Percentiles rank a stretch among this genome's conserved stretches.
Evolutionary conservation across 2,888 invertebrate genomes (phyloP).

Genomic region (Apotomis betuletana): DNA sequence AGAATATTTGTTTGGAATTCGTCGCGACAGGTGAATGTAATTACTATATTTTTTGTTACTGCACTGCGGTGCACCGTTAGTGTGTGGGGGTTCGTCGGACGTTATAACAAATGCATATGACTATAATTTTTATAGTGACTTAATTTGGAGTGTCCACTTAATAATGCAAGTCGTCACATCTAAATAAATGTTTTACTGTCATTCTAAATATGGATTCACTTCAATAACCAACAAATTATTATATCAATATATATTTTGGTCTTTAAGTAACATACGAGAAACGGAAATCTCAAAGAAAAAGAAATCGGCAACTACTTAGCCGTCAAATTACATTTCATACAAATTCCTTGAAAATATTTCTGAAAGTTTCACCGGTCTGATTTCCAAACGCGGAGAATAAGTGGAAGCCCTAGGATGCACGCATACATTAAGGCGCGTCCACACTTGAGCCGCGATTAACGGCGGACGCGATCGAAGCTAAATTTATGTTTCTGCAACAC

Average conservation of each 20-base stretch:
- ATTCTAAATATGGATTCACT: too few relatives aligned
- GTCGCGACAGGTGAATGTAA: slow-evolving; percentile 35
- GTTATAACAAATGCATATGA: slow-evolving; percentile 9
- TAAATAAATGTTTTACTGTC: too few relatives aligned
- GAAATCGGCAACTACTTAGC: too few relatives aligned
- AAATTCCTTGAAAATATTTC: too few relatives aligned
- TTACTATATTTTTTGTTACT: slow-evolving; percentile 30
- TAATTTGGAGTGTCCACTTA: not conserved
- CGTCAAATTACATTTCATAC: too few relatives aligned
- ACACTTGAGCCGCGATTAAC: slow-evolving; percentile 78
- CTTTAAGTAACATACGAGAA: too few relatives aligned
- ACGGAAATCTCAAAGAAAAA: too few relatives aligned
- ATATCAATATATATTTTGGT: too few relatives aligned
- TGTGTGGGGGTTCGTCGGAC: slow-evolving; percentile 11
- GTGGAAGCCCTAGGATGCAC: slow-evolving; percentile 58
- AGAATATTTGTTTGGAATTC: slow-evolving; percentile 36
- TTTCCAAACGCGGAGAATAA: too few relatives aligned
- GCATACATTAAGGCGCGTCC: slow-evolving; percentile 75
- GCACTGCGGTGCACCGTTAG: slow-evolving; percentile 15
- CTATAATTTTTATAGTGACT: not conserved
- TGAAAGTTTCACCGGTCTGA: too few relatives aligned
- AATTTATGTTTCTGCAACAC: slow-evolving; percentile 76
- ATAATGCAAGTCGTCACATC: not conserved
- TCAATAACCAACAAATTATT: too few relatives aligned
- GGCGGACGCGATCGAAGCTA: slow-evolving; percentile 77